Conservation (phyloP, 37 sponge, comb jelly and placozoan species). For the Eunapius fragilis region DNA sequence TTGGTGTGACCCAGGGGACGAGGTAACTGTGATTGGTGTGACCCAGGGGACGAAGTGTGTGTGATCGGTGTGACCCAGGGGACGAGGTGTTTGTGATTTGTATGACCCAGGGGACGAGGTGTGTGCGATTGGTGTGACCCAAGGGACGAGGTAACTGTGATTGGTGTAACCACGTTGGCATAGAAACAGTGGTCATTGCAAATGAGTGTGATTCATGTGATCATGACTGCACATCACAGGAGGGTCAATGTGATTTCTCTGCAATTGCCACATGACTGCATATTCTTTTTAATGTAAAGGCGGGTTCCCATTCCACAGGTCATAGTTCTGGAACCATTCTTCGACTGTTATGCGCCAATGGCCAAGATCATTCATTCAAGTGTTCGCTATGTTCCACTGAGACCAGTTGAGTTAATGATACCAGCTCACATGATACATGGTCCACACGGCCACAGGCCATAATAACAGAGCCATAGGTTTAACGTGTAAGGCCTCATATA, state of each 20-base stretch:
- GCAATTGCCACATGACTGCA: not conserved
- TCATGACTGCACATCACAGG: not conserved
- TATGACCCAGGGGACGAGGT: not conserved
- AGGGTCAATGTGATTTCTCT: not conserved
- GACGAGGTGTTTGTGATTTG: not conserved
- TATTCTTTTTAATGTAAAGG: not conserved
- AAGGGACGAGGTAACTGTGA: too few relatives aligned
- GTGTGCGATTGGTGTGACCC: not conserved
- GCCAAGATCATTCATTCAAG: slow-evolving; percentile 76
- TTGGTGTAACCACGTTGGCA: not conserved
- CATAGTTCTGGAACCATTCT: slow-evolving; percentile 96
- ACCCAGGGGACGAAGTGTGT: too few relatives aligned
- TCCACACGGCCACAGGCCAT: too few relatives aligned
- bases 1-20: too few relatives aligned
- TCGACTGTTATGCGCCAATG: slow-evolving; percentile 91
- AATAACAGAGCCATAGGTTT: too few relatives aligned
- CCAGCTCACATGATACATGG: not conserved
- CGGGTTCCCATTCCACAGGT: slow-evolving; percentile 52
- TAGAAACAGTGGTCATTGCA: not conserved
- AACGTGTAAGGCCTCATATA: too few relatives aligned
- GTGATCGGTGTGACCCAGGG: not conserved
- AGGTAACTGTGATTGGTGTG: too few relatives aligned
- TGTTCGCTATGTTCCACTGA: slow-evolving; percentile 80
- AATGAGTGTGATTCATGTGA: not conserved
- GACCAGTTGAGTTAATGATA: slow-evolving; percentile 39